A percentile compares a stretch with the other conserved stretches of the same genome.
phyloP scores from a whole-genome alignment of 2,797 vertebrate species.

The Argya squamiceps region DNA sequence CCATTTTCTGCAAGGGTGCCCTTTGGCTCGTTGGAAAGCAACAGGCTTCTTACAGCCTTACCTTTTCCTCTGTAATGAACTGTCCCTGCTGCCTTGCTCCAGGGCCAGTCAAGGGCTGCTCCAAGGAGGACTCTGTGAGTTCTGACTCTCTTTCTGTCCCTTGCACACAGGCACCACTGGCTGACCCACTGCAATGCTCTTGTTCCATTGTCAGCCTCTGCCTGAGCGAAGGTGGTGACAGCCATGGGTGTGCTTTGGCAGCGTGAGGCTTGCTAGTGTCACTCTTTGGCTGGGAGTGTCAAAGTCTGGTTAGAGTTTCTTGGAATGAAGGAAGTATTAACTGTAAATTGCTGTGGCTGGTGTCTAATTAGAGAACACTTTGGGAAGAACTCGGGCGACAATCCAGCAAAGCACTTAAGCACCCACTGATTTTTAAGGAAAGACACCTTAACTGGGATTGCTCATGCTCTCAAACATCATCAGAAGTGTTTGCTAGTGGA shows the following conservation, averaged over 20 bases:
- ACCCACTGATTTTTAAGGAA: slow-evolving; percentile 48
- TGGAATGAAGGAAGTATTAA: slow-evolving; percentile 50
- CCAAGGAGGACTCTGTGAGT: background rate
- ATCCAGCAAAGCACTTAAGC: slow-evolving; percentile 58
- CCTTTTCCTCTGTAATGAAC: background rate
- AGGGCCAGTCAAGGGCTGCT: background rate
- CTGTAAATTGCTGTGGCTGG: slow-evolving; percentile 42
- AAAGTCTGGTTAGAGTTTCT: slow-evolving; percentile 33
- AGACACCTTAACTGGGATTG: background rate
- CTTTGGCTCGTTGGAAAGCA: background rate
- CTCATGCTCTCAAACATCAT: background rate
- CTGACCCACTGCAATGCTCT: background rate
- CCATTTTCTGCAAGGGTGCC: background rate
- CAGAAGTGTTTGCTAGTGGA: background rate
- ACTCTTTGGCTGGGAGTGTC: background rate
- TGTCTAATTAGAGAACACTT: slow-evolving; percentile 24
- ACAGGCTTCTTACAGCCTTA: background rate
- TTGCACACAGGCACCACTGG: background rate
- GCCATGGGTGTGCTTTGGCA: background rate
- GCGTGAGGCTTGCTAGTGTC: background rate
- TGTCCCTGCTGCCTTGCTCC: background rate
- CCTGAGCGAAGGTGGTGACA: background rate
- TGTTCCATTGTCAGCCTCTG: background rate
- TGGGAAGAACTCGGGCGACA: slow-evolving; percentile 18
- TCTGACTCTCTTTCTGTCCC: background rate